phyloP scores from a whole-genome alignment of 2,888 invertebrate genomes.

The Ramazzottius varieornatus region DNA sequence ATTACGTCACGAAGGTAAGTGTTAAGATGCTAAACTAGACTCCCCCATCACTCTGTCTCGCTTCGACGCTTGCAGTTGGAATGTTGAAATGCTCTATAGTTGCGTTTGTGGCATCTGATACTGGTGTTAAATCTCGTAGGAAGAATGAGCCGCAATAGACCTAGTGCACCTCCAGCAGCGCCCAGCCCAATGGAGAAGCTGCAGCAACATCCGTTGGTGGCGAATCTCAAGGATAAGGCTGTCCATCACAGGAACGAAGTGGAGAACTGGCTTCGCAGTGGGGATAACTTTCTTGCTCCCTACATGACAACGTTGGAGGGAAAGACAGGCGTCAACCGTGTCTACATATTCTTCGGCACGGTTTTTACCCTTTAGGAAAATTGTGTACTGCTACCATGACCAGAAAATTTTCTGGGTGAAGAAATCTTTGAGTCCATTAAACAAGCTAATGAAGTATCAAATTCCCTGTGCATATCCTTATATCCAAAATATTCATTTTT shows the following conservation, averaged over 20 bases:
- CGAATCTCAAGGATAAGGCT: background rate
- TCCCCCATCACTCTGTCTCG: too few species aligned
- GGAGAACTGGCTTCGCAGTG: background rate
- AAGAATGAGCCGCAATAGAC: background rate
- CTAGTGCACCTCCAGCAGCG: background rate
- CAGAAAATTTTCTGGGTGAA: background rate
- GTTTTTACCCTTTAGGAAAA: background rate
- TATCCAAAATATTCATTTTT: background rate
- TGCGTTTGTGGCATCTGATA: too few species aligned
- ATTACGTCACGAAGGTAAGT: too few species aligned
- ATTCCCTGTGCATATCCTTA: background rate
- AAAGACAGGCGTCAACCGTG: background rate
- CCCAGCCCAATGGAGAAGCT: background rate
- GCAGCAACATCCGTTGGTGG: background rate
- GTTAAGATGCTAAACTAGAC: too few species aligned
- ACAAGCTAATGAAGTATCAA: background rate
- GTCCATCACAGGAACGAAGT: background rate
- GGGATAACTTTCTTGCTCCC: background rate
- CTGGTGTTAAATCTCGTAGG: too few species aligned
- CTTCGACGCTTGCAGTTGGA: too few species aligned
- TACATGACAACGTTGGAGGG: background rate
- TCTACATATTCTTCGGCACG: background rate
- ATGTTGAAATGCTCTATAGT: too few species aligned
- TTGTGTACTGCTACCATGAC: background rate
- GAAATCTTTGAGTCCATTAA: background rate